Base-by-base conservation (phyloP, 2,888 invertebrate genomes). In the Ametastegia equiseti region DNA sequence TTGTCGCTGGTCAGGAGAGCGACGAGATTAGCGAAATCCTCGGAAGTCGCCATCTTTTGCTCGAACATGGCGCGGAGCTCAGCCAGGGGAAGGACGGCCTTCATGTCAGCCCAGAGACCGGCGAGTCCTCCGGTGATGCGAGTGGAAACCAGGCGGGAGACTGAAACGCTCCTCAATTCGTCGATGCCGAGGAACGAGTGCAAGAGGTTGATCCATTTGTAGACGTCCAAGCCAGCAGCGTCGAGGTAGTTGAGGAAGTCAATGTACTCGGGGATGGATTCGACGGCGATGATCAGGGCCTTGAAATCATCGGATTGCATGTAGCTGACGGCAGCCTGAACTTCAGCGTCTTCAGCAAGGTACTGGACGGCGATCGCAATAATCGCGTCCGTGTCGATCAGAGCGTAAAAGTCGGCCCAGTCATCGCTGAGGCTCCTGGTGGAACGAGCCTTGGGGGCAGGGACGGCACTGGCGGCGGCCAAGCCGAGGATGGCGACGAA, bases 371-470 rank as follows among this genome's bases (percentile, higher is more conserved):
- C 73, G 7, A 90, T 83, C 0, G 27, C 13, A 0, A 77, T 0
- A 2, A 91, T 84, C 19, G 88, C 69, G 0, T 88, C 84, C 0
- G 60, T 0, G 0, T 90, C 90, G 0, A 90, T 2, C 0, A 90
- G 65, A 0, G 84, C 85, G 0, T 86, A 5, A 65, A 91, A 90
- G 13, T 89, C 90, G 30, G 88, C 83, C 7, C 91, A 54, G n/a
- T 89, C 90, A 2, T 87, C 85, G 30, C 15, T 47, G 13, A 89
- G 80, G 13, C 87, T 87, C 67, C 81, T 81, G 42, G 81, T 54
- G 13, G 15, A n/a, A n/a, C 39, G 39, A 45, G 13, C 42, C 23
- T 78, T 15, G n/a, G 9, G 7, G 45, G 75, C 36, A 11, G 75
- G 54, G 33, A 71, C 77, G 6, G 83, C 82, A 30, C 84, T 75